These are phyloP conservation scores for Epinotia ramella DNA, from an alignment of 2,888 invertebrate species.

Conservation along the genomic window DNA sequence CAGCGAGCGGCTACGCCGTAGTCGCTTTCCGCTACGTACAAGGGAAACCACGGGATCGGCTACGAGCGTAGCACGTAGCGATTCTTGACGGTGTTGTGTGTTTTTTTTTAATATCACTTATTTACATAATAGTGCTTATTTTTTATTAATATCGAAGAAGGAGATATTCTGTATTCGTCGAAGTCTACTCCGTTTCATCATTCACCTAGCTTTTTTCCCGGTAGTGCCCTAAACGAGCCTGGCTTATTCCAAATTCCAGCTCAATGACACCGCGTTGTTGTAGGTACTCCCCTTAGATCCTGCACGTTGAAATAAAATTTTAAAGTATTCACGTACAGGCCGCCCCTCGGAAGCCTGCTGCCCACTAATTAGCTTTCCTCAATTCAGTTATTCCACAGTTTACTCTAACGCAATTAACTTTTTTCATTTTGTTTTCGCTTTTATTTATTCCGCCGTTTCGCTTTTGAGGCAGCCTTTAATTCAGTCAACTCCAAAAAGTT, in stretches of 20 bases:
- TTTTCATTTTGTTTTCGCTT: slow-evolving; percentile 48
- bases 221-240: too few relatives aligned
- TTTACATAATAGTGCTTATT: too few relatives aligned
- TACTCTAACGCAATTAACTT: slow-evolving; percentile 54
- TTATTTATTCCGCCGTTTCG: slow-evolving; percentile 39
- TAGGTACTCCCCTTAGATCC: neutral
- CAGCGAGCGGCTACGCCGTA: too few relatives aligned
- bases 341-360: slow-evolving; percentile 33
- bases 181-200: too few relatives aligned
- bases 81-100: too few relatives aligned
- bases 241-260: neutral
- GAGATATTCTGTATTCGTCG: too few relatives aligned
- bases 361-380: slow-evolving; percentile 50
- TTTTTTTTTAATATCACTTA: too few relatives aligned
- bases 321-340: slow-evolving; percentile 21
- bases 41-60: too few relatives aligned
- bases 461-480: slow-evolving; percentile 33
- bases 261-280: neutral
- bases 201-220: too few relatives aligned
- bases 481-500: slow-evolving; percentile 7
- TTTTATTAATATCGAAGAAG: too few relatives aligned
- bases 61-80: too few relatives aligned
- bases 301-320: slow-evolving; percentile 17
- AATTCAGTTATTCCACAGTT: slow-evolving; percentile 52
- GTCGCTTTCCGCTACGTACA: too few relatives aligned